phyloP scores from a whole-genome alignment of 2,797 vertebrate genomes.

The Coccyzus lansbergi region DNA sequence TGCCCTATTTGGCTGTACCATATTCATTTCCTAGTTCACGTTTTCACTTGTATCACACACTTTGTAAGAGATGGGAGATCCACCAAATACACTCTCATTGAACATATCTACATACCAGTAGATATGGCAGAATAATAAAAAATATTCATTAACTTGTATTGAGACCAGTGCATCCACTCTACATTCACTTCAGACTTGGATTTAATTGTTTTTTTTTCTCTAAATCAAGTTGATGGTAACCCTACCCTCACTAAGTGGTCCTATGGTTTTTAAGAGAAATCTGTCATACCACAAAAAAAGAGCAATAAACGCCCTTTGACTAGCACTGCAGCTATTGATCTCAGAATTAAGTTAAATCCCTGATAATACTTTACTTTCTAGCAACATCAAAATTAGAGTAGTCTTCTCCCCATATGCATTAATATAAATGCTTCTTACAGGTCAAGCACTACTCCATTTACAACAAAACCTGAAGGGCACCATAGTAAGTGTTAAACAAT shows the following conservation, averaged over 20 bases:
- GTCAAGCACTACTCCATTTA: no score
- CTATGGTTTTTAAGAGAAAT: neutral
- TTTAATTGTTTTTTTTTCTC: neutral
- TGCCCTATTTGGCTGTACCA: neutral
- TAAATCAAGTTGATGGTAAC: neutral
- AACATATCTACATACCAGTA: neutral
- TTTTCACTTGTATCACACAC: neutral
- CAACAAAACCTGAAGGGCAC: neutral
- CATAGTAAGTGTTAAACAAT: neutral
- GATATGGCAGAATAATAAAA: neutral
- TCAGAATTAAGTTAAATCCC: neutral
- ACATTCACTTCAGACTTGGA: neutral
- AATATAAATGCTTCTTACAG: no score
- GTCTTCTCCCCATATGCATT: neutral
- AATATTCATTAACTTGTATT: neutral
- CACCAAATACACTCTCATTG: neutral
- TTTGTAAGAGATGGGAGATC: neutral
- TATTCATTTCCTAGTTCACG: neutral
- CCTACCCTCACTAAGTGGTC: neutral
- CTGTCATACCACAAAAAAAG: neutral
- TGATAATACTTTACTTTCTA: neutral
- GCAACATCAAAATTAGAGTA: neutral
- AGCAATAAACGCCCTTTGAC: neutral
- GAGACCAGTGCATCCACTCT: neutral
- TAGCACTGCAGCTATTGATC: neutral